A percentile compares a stretch with the other conserved stretches of the same genome.
Conservation (phyloP, 2,797 vertebrate genomes). For the Anguilla megastoma region DNA sequence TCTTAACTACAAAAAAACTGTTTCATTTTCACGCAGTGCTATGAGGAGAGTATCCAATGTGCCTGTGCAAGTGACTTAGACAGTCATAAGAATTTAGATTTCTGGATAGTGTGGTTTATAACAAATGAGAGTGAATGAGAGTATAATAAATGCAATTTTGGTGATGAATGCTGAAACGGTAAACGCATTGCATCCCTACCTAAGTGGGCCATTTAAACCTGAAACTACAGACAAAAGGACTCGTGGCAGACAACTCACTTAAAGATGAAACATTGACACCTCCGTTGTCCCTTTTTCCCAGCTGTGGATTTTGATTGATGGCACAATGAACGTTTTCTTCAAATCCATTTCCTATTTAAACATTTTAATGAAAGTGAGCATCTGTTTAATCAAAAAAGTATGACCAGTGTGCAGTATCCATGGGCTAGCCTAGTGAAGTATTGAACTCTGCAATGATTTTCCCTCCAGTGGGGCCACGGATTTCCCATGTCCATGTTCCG, state of each 20-base stretch:
- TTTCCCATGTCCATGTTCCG: conserved; percentile 43
- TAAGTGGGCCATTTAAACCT: neutral
- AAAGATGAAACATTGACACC: neutral
- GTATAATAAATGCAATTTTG: neutral
- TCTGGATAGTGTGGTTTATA: neutral
- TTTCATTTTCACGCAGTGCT: neutral
- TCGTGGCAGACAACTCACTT: neutral
- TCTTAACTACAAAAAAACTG: neutral
- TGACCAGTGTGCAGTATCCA: conserved; percentile 24
- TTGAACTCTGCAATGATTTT: conserved; percentile 59
- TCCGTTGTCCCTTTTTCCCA: neutral
- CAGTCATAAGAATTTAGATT: neutral
- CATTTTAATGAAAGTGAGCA: neutral
- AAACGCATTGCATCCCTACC: neutral
- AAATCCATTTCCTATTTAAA: neutral
- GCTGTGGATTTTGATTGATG: neutral
- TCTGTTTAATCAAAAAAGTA: neutral
- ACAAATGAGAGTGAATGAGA: neutral
- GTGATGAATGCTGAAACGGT: neutral
- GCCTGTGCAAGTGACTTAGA: neutral
- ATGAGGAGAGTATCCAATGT: neutral
- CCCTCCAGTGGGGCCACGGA: conserved; percentile 55
- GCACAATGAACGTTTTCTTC: neutral
- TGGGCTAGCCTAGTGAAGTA: conserved; percentile 47
- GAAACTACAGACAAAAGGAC: neutral